A percentile compares a stretch with the other conserved stretches of the same genome.
These are phyloP conservation scores for Manis crassicaudata DNA, from an alignment of 2,797 vertebrate species.

Conservation along the genomic window DNA sequence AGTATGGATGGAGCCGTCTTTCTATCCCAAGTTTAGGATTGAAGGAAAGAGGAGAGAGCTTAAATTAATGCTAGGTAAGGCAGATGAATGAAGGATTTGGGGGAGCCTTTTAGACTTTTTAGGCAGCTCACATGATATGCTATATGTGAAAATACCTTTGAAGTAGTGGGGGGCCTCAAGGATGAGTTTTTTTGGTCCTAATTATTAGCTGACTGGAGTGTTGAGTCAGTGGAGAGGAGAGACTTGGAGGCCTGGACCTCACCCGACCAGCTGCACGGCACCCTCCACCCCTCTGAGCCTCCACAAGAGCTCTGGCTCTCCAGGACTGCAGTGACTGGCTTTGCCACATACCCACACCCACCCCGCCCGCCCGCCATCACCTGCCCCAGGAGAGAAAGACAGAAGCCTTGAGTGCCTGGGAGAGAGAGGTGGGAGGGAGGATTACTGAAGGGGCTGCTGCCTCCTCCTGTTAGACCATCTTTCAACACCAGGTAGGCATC, in stretches of 20 bases:
- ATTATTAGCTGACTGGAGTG: not conserved
- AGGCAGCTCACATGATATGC: not conserved
- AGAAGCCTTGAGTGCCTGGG: not conserved
- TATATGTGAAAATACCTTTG: not conserved
- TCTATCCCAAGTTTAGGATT: not conserved
- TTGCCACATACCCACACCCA: not conserved
- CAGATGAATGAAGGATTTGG: not conserved
- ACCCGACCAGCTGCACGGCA: fast-evolving
- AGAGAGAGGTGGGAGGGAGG: not conserved
- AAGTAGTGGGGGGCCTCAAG: not conserved
- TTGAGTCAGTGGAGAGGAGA: not conserved
- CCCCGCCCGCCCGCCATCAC: not conserved
- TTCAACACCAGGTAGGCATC: not conserved
- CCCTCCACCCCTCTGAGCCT: not conserved
- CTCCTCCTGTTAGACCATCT: not conserved
- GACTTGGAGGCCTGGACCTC: too few relatives aligned
- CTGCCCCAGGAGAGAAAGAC: not conserved
- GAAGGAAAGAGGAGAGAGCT: not conserved
- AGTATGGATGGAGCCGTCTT: not conserved
- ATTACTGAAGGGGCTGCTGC: not conserved
- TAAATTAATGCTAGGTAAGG: not conserved
- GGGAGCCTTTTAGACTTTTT: not conserved
- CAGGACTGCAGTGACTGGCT: not conserved
- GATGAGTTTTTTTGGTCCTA: not conserved
- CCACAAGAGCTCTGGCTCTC: not conserved